phyloP scores from a whole-genome alignment of 2,888 invertebrate species.

The Lasiommata megera region DNA sequence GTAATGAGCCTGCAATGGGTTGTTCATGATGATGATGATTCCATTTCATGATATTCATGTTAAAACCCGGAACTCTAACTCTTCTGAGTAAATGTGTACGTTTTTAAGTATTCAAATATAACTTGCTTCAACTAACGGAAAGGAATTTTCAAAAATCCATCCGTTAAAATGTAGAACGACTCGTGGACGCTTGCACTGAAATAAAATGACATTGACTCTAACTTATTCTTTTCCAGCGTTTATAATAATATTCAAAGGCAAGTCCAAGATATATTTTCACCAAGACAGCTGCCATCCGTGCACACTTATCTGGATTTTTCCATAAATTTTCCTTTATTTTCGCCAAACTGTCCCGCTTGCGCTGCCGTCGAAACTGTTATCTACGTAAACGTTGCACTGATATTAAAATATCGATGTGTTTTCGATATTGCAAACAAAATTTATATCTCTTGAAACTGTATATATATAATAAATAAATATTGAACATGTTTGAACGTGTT shows the following conservation, averaged over 20 bases:
- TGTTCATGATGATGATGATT: no score
- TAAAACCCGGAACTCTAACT: no score
- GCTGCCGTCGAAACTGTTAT: slow-evolving; percentile 8
- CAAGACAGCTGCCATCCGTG: slow-evolving; percentile 24
- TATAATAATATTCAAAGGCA: slow-evolving; percentile 9
- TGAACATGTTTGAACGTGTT: no score
- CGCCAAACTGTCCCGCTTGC: slow-evolving; percentile 5
- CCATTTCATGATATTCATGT: no score
- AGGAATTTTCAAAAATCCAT: no score
- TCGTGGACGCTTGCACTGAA: no score
- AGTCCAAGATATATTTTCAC: slow-evolving; percentile 15
- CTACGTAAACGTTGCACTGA: slow-evolving; percentile 1
- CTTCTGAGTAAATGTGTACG: no score
- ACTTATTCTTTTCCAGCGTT: neutral
- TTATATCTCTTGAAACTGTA: neutral
- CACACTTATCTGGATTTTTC: slow-evolving; percentile 24
- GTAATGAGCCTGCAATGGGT: no score
- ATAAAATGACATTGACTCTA: neutral
- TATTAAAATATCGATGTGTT: slow-evolving; percentile 2
- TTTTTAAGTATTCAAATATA: no score
- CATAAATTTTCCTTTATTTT: slow-evolving; percentile 27
- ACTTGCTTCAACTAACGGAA: no score
- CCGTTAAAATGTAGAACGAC: no score
- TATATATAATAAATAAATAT: no score
- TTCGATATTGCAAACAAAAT: neutral